Evolutionary conservation across 2,113 vertebrate species (phyloP).

Genomic region (Gila orcuttii): DNA sequence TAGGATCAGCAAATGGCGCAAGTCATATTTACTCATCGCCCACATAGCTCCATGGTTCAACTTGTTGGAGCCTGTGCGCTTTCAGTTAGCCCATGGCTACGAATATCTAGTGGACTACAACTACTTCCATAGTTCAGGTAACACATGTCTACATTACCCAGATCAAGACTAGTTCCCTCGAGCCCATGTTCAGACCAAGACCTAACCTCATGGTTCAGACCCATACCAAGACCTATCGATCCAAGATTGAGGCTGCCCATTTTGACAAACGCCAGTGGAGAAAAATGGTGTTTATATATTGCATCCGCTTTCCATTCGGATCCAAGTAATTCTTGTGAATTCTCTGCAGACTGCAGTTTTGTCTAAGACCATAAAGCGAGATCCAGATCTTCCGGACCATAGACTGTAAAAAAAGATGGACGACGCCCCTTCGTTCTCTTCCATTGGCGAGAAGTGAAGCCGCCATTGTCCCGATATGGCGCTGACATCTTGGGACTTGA

Average conservation of each 20-base stretch:
- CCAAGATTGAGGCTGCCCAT: background rate
- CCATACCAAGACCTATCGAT: slow-evolving; percentile 2
- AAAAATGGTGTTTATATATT: background rate
- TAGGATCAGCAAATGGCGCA: background rate
- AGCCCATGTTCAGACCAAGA: too few relatives aligned
- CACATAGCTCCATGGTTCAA: background rate
- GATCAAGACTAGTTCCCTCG: background rate
- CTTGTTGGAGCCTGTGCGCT: background rate
- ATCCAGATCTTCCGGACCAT: background rate
- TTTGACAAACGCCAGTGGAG: background rate
- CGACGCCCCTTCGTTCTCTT: too few relatives aligned
- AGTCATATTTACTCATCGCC: background rate
- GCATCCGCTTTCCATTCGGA: background rate
- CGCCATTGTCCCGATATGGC: too few relatives aligned
- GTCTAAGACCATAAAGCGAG: background rate
- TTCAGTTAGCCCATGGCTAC: background rate
- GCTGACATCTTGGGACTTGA: too few relatives aligned
- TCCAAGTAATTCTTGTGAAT: background rate
- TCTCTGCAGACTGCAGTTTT: background rate
- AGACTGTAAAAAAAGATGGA: too few relatives aligned
- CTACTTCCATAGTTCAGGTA: background rate
- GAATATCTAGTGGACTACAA: background rate
- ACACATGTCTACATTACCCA: background rate
- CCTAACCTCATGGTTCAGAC: background rate
- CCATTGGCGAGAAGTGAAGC: too few relatives aligned